These are phyloP conservation scores for Melipona bicolor DNA, from an alignment of 2,888 invertebrate genomes.

Conservation along the genomic window DNA sequence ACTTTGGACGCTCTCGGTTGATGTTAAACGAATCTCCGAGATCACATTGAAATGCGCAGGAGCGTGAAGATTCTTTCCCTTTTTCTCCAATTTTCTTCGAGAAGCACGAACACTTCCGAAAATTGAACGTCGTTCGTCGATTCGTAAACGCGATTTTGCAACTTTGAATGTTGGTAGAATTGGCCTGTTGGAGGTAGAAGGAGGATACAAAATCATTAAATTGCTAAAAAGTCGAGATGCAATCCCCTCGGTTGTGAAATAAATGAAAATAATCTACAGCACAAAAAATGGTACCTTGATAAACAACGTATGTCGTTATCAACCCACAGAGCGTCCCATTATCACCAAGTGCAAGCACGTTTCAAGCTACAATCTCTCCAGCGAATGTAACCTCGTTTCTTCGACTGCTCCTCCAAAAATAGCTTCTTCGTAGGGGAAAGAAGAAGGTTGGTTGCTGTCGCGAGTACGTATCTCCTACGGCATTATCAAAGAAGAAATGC, in stretches of 20 bases:
- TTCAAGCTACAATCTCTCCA: background rate
- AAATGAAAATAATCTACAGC: too few species aligned
- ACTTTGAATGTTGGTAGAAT: too few species aligned
- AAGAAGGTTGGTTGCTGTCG: background rate
- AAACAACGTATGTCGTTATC: background rate
- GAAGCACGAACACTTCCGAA: background rate
- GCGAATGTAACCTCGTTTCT: slow-evolving; percentile 18
- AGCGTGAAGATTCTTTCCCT: background rate
- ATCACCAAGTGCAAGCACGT: background rate
- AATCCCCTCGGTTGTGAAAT: too few species aligned
- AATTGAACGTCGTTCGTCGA: too few species aligned
- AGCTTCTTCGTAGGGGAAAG: background rate
- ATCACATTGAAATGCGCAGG: too few species aligned
- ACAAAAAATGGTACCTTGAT: background rate
- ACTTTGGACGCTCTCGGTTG: background rate
- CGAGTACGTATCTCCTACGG: background rate
- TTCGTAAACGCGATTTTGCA: too few species aligned
- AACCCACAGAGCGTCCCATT: background rate
- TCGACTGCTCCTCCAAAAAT: slow-evolving; percentile 6
- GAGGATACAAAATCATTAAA: too few species aligned
- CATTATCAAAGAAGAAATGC: background rate
- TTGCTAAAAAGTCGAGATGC: too few species aligned
- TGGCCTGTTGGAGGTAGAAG: too few species aligned
- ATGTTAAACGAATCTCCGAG: background rate
- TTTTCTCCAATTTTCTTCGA: background rate